Conservation (phyloP, 1,140 invertebrate species). For the Drosophila nigromelanica region DNA sequence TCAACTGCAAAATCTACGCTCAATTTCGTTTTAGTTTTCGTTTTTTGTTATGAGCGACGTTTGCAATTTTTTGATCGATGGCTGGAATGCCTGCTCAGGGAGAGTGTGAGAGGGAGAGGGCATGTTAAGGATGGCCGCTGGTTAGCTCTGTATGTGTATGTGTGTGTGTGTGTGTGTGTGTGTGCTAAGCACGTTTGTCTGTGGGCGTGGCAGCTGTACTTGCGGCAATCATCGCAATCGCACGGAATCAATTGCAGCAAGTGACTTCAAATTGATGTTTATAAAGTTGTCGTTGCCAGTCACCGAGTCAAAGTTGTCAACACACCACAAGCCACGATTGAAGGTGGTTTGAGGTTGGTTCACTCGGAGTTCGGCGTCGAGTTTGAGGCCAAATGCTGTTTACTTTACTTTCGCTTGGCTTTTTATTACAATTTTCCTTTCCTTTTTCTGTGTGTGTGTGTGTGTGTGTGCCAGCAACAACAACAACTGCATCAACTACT, state of each 20-base stretch:
- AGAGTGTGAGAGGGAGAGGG: background rate
- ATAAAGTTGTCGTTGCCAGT: conserved; percentile 55
- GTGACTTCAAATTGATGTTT: conserved; percentile 54
- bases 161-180: conserved; percentile 12
- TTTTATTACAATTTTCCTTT: conserved; percentile 45
- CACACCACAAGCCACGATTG: conserved; percentile 51
- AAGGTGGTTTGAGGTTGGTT: conserved; percentile 5
- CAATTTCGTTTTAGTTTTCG: conserved; percentile 46
- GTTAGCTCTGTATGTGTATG: conserved; percentile 9
- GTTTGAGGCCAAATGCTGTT: conserved; percentile 46
- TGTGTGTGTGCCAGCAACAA: background rate
- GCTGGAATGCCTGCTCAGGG: conserved; percentile 33
- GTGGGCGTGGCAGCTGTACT: conserved; percentile 35
- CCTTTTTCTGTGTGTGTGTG: no score
- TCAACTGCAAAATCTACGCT: conserved; percentile 47
- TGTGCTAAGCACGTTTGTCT: conserved; percentile 9
- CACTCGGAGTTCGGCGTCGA: conserved; percentile 6
- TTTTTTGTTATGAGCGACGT: conserved; percentile 24
- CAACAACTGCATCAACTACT: conserved; percentile 14
- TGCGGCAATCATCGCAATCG: conserved; percentile 52
- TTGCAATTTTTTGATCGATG: conserved; percentile 55
- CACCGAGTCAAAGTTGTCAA: conserved; percentile 57
- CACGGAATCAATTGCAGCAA: conserved; percentile 53
- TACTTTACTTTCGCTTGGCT: conserved; percentile 52
- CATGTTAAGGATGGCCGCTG: conserved; percentile 33